Evolutionary conservation across 1,140 invertebrate genomes (phyloP).

Genomic region (Latrodectus geometricus): DNA sequence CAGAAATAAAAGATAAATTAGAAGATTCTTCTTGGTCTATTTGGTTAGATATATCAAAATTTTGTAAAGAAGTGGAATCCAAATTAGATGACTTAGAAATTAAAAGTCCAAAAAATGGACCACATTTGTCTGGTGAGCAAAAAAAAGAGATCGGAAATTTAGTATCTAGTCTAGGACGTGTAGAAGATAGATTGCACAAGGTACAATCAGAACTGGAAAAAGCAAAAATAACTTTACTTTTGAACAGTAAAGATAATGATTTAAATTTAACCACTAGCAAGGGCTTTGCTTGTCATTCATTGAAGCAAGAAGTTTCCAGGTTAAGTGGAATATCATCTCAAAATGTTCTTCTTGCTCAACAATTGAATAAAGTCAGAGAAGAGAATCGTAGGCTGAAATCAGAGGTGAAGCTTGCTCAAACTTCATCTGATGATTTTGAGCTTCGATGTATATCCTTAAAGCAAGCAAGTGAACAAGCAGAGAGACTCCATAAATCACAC

Average conservation of each 20-base stretch:
- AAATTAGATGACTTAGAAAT: conserved; percentile 42
- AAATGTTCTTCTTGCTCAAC: conserved; percentile 65
- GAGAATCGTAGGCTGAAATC: conserved; percentile 86
- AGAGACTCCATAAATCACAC: conserved; percentile 80
- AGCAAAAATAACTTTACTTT: conserved; percentile 30
- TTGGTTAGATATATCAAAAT: conserved; percentile 54
- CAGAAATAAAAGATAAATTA: conserved; percentile 45
- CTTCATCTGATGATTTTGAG: conserved; percentile 83
- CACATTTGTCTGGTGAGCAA: conserved; percentile 32
- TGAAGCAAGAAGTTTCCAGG: conserved; percentile 31
- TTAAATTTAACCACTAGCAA: conserved; percentile 19
- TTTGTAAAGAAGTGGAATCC: conserved; percentile 56
- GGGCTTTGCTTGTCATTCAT: conserved; percentile 33
- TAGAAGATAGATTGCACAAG: conserved; percentile 43
- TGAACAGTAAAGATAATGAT: conserved; percentile 32
- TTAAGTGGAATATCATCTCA: conserved; percentile 43
- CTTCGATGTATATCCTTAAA: conserved; percentile 79
- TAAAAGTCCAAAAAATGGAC: conserved; percentile 30
- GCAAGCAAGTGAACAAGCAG: conserved; percentile 78
- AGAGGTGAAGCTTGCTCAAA: conserved; percentile 83
- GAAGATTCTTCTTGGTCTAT: conserved; percentile 54
- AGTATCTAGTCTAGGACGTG: conserved; percentile 20
- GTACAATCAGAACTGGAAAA: conserved; percentile 53
- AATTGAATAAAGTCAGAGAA: conserved; percentile 84
- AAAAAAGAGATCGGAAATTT: conserved; percentile 41